Base-by-base conservation (phyloP, 2,888 invertebrate genomes). In the Drosophila rellima region DNA sequence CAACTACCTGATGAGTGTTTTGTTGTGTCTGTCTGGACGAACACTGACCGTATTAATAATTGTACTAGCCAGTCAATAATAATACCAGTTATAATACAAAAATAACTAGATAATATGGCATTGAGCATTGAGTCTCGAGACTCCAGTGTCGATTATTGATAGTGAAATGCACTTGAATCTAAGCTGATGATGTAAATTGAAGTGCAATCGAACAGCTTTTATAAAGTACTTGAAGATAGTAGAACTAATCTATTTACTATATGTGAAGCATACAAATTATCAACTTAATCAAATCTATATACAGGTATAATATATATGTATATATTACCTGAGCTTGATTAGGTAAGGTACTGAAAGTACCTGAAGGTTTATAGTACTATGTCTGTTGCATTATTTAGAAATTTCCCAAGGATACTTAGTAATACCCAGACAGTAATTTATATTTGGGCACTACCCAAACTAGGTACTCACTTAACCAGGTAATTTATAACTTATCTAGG, bases 11-110 rank as follows among this genome's bases (percentile, higher is more conserved):
- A 23, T 60, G 37, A 51, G 39, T 39, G 20, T 45, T 31, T 29
- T 51, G 47, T 45, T 31, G 35, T 51, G 47, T 66, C 67, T 57
- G 50, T 37, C 15, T 29, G 17, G 17, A 42, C n/a, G 50, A 2
- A 8, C 10, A 51, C 20, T 17, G 10, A 37, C 8, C 42, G 2
- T 33, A 20, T 29, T 61, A 40, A 29, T 11, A 40, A 48, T 35
- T 45, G 17, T 55, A 17, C 29, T 54, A 42, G 33, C 2, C 31
- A 33, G 5, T 18, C 15, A 17, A 42, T 23, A 20, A 7, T 20
- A 42, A 15, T 26, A 56, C 17, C 44, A 17, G 35, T n/a, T 37
- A 18, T 39, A 37, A 37, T 26, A 11, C 13, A 47, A 11, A 44
- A 44, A 15, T 29, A 10, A 20, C 15, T 40, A 48, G 48, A 47